Percentiles rank a stretch among this genome's conserved stretches.
phyloP scores from a whole-genome alignment of 2,113 vertebrate genomes.

The Grus americana region DNA sequence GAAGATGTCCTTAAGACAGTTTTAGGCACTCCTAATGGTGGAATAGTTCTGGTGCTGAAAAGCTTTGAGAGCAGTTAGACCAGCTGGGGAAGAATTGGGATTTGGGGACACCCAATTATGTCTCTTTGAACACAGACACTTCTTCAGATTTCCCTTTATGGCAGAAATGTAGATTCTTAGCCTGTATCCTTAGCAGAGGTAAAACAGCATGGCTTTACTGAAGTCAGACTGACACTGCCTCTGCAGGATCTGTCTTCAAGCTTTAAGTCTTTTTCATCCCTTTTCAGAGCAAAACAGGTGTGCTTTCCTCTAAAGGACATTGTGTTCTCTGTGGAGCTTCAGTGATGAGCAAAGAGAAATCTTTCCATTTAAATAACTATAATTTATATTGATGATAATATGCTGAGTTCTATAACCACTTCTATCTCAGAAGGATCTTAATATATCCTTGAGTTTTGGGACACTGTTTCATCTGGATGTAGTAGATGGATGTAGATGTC shows the following conservation, averaged over 20 bases:
- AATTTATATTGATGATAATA: conserved; percentile 19
- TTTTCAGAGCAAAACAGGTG: not conserved
- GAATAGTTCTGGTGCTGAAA: not conserved
- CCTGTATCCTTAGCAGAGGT: not conserved
- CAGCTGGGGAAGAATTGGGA: not conserved
- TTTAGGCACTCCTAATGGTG: not conserved
- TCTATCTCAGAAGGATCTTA: conserved; percentile 12
- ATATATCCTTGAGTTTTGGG: conserved; percentile 47
- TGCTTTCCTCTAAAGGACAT: not conserved
- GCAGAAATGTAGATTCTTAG: not conserved
- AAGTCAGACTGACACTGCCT: not conserved
- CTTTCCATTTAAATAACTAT: conserved; percentile 10
- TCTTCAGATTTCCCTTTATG: not conserved
- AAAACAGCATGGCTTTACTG: not conserved
- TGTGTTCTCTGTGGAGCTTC: not conserved
- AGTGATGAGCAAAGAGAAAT: not conserved
- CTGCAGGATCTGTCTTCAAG: not conserved
- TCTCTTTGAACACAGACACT: not conserved
- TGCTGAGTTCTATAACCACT: conserved; percentile 2
- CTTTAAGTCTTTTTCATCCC: not conserved
- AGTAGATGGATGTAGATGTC: conserved; percentile 55
- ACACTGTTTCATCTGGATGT: not conserved
- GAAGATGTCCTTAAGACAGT: not conserved
- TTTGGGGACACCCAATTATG: not conserved
- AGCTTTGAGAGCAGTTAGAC: not conserved